These are phyloP conservation scores for Carposina sasakii DNA, from an alignment of 1,140 invertebrate species.

Conservation along the genomic window DNA sequence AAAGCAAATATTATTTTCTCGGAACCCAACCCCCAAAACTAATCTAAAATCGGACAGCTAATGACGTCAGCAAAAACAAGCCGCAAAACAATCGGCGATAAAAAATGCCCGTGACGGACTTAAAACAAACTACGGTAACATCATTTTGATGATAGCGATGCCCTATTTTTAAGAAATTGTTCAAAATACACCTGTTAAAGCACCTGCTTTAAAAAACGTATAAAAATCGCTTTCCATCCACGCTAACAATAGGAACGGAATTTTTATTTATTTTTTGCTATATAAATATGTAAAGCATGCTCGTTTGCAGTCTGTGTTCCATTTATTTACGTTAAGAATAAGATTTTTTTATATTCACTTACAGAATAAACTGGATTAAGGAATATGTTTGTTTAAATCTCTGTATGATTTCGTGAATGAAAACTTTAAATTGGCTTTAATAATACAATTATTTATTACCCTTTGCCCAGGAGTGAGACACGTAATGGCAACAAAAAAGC, in stretches of 20 bases:
- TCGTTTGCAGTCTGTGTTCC: background rate
- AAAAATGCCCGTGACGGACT: constrained; percentile 53
- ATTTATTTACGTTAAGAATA: background rate
- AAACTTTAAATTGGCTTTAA: too few species aligned
- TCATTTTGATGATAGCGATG: constrained; percentile 30
- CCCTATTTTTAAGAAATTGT: constrained; percentile 29
- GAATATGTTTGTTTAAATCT: too few species aligned
- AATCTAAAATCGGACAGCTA: constrained; percentile 58
- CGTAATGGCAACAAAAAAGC: too few species aligned
- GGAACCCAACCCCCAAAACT: constrained; percentile 39
- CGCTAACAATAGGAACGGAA: constrained; percentile 31
- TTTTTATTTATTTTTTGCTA: constrained; percentile 23
- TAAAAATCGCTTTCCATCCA: constrained; percentile 31
- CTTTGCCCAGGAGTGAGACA: too few species aligned
- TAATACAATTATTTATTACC: too few species aligned
- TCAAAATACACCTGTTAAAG: constrained; percentile 44
- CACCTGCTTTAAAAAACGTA: constrained; percentile 46
- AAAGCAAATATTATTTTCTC: constrained; percentile 55
- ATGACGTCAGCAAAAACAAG: constrained; percentile 61
- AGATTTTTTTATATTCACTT: too few species aligned
- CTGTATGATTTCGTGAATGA: too few species aligned
- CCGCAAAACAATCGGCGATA: constrained; percentile 17
- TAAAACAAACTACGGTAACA: constrained; percentile 58
- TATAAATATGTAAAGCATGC: background rate
- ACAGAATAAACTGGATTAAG: too few species aligned